Evolutionary conservation across 2,888 invertebrate species (phyloP).

Genomic region (Cataglyphis albicans): DNA sequence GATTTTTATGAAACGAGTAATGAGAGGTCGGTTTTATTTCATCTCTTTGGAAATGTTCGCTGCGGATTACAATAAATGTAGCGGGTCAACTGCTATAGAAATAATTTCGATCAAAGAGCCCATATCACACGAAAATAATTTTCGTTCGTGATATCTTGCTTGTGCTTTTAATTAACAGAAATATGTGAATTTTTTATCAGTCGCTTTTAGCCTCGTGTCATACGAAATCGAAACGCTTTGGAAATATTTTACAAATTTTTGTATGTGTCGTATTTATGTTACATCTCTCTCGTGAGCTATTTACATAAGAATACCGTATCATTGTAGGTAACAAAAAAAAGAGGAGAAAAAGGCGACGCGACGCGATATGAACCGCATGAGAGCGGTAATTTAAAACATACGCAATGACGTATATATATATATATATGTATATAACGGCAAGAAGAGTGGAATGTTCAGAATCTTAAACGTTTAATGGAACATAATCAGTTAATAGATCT

Average conservation of each 20-base stretch:
- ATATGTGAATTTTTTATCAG: background rate
- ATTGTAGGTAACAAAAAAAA: background rate
- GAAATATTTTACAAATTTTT: background rate
- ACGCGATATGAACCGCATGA: slow-evolving; percentile 35
- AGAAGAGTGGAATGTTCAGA: slow-evolving; percentile 76
- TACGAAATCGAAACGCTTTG: background rate
- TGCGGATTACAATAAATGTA: background rate
- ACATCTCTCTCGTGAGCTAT: background rate
- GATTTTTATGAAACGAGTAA: background rate
- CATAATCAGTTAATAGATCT: slow-evolving; percentile 80
- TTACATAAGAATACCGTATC: background rate
- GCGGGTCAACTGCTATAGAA: slow-evolving; percentile 56
- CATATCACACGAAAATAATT: slow-evolving; percentile 10
- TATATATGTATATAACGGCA: slow-evolving; percentile 9
- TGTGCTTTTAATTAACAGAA: background rate
- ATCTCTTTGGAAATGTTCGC: background rate
- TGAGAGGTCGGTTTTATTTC: slow-evolving; percentile 48
- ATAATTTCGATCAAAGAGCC: slow-evolving; percentile 46
- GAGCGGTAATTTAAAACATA: slow-evolving; percentile 53
- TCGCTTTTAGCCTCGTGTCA: background rate
- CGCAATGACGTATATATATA: slow-evolving; percentile 5
- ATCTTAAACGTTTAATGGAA: slow-evolving; percentile 81
- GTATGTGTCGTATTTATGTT: background rate
- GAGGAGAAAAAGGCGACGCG: background rate
- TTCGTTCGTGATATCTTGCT: background rate